These are phyloP conservation scores for Hemicordylus capensis DNA, from an alignment of 2,113 vertebrate genomes.

Conservation along the genomic window DNA sequence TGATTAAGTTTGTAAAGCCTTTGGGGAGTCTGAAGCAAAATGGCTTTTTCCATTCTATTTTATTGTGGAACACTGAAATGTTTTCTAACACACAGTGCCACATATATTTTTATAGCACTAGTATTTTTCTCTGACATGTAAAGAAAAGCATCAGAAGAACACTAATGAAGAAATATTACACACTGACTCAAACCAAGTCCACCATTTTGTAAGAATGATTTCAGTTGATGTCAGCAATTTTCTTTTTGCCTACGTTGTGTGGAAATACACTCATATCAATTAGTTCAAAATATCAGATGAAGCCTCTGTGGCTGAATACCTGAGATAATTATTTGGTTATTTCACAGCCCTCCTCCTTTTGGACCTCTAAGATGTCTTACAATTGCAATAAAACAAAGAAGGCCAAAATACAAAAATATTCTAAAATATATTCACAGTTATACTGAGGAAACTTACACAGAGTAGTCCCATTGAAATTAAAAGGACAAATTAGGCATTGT, in stretches of 20 bases:
- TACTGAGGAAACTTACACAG: too few species aligned
- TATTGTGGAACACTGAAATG: background rate
- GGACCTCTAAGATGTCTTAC: background rate
- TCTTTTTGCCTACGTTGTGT: background rate
- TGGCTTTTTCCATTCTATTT: constrained; percentile 1
- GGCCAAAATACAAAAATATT: background rate
- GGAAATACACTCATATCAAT: background rate
- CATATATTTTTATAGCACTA: background rate
- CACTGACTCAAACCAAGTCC: background rate
- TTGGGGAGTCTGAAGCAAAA: background rate
- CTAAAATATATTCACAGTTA: too few species aligned
- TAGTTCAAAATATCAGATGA: background rate
- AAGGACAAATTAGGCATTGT: too few species aligned
- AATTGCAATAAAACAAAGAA: background rate
- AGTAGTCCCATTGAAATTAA: too few species aligned
- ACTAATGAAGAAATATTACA: background rate
- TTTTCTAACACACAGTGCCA: background rate
- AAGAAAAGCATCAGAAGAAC: background rate
- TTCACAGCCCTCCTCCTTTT: background rate
- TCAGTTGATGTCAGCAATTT: background rate
- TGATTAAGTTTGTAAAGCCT: background rate
- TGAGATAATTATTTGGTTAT: background rate
- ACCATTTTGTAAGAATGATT: background rate
- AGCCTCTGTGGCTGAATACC: too few species aligned
- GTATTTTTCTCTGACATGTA: background rate